Percentiles rank a stretch among this genome's conserved stretches.
Evolutionary conservation across 2,888 invertebrate species (phyloP).

Genomic region (Malacosoma neustria): DNA sequence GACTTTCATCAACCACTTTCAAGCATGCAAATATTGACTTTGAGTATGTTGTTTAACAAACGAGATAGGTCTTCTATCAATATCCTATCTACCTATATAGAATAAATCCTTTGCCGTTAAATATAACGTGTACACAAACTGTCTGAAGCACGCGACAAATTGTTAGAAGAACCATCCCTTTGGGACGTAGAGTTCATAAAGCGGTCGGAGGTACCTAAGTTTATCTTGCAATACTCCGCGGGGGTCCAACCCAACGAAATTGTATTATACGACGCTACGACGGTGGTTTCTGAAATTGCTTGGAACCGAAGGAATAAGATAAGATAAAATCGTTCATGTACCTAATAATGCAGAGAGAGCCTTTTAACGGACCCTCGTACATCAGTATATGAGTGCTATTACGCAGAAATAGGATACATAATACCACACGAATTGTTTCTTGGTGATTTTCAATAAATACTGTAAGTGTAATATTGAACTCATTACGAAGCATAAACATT

Average conservation of each 20-base stretch:
- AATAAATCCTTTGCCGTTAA: constrained; percentile 1
- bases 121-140: constrained; percentile 20
- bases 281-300: constrained; percentile 40
- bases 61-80: constrained; percentile 3
- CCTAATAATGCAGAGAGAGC: constrained; percentile 28
- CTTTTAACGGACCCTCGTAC: constrained; percentile 17
- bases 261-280: constrained; percentile 39
- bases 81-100: background rate
- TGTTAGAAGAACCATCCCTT: constrained; percentile 26
- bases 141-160: constrained; percentile 25
- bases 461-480: too few species aligned
- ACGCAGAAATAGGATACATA: constrained; percentile 1
- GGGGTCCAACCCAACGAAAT: constrained; percentile 34
- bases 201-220: constrained; percentile 25
- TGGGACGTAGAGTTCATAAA: constrained; percentile 32
- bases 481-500: too few species aligned
- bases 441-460: too few species aligned
- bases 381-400: constrained; percentile 4
- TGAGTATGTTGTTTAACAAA: constrained; percentile 1
- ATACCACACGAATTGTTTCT: too few species aligned
- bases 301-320: constrained; percentile 38
- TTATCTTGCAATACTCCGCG: constrained; percentile 30
- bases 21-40: constrained; percentile 1
- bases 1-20: background rate
- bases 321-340: constrained; percentile 36